Base-by-base conservation (phyloP, 2,888 invertebrate species). In the Lacanobia wlatinum region DNA sequence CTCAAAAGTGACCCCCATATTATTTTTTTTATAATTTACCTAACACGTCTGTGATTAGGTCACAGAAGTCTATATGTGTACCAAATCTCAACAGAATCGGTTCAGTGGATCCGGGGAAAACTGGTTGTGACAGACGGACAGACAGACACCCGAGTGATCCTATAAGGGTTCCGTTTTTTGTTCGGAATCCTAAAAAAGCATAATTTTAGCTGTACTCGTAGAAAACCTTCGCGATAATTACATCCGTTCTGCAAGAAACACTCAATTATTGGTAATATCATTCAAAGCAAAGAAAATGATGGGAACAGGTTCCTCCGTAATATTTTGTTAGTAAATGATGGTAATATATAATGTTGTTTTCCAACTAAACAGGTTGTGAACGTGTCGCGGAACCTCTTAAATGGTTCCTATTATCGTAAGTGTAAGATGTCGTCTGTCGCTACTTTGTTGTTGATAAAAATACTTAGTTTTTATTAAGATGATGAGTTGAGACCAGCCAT, bases 351-450 rank as follows among this genome's bases (percentile, higher is more conserved):
- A 62, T 62, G 9, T 50, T 62, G n/a, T 46, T 50, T 16, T 40
- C 12, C 1, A 21, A 58, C 16, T 58, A 43, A 70, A 71, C 56
- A 43, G 8, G 28, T 50, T 70, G 16, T 50, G 10, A 18, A 70
- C 18, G 48, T 70, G 70, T 50, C 28, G 12, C 14, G 28, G 3
- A 21, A 48, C 28, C 4, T 48, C 12, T 18, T 40, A 21, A 14
- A 43, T 64, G n/a, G 14, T 14, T 21, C 7, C 8, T 46, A 28
- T n/a, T 12, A 56, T 10, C 48, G 43, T 43, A 43, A 43, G 43
- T 43, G 5, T 43, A 1, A 14, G 14, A 9, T 21, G 63, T 34
- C 4, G 7, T 48, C 28, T 6, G 18, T 23, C 18, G 6, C 21
- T 21, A 52, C 10, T 52, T 3, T 9, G 6, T 21, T 52, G 21